Conservation (phyloP, 1,140 invertebrate genomes). For the Bombus confusus region DNA sequence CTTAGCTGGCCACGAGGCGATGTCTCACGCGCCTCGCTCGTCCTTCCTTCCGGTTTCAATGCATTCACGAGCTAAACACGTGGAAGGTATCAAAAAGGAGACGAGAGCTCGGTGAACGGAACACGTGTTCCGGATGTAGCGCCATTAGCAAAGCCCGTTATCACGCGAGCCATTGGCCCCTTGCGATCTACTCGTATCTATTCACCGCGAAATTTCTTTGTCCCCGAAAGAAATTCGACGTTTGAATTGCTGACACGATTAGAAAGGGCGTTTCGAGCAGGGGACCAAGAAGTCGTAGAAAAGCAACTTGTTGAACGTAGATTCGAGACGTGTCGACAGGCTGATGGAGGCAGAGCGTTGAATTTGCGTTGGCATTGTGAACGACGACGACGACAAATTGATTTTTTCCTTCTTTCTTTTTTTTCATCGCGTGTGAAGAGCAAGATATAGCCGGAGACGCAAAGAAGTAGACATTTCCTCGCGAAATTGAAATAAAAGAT, state of each 20-base stretch:
- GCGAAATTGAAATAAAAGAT: too few relatives aligned
- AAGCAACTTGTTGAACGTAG: constrained; percentile 32
- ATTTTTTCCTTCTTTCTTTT: not conserved
- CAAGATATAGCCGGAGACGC: too few relatives aligned
- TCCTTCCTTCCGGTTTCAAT: constrained; percentile 72
- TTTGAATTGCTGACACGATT: constrained; percentile 31
- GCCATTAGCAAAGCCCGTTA: constrained; percentile 32
- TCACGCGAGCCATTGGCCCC: constrained; percentile 13
- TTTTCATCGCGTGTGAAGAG: too few relatives aligned
- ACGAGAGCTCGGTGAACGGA: not conserved
- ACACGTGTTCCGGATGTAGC: constrained; percentile 43
- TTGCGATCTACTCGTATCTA: not conserved
- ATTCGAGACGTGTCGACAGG: constrained; percentile 8
- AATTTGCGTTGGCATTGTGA: constrained; percentile 11
- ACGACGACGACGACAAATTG: constrained; percentile 18
- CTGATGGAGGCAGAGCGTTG: not conserved
- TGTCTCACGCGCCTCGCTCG: constrained; percentile 31
- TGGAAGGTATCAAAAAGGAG: constrained; percentile 66
- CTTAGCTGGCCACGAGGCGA: constrained; percentile 55
- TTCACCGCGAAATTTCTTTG: constrained; percentile 16
- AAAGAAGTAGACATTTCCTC: too few relatives aligned
- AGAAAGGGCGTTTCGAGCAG: not conserved
- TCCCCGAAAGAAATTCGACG: not conserved
- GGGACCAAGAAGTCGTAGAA: not conserved
- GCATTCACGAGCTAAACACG: constrained; percentile 59